phyloP scores from a whole-genome alignment of 2,888 invertebrate species.

The Criorhina ranunculi region DNA sequence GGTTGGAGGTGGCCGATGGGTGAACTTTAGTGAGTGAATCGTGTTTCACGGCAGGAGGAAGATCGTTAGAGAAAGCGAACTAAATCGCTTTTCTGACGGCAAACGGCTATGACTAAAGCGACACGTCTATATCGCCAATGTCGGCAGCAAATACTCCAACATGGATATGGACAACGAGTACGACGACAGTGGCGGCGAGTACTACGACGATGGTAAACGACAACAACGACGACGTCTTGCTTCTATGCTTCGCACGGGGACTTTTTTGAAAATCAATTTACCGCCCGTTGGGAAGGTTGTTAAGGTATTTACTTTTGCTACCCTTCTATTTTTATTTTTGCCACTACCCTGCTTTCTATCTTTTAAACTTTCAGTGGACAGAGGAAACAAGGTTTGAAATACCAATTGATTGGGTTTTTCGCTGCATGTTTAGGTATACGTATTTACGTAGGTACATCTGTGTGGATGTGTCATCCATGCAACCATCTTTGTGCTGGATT shows the following conservation, averaged over 20 bases:
- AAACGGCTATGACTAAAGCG: slow-evolving; percentile 62
- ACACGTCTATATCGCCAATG: slow-evolving; percentile 64
- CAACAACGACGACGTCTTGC: slow-evolving; percentile 49
- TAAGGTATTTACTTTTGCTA: slow-evolving; percentile 66
- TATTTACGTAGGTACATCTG: no score
- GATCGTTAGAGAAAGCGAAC: slow-evolving; percentile 75
- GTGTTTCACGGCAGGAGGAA: slow-evolving; percentile 66
- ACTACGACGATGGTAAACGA: slow-evolving; percentile 13
- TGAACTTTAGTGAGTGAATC: slow-evolving; percentile 55
- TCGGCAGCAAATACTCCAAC: slow-evolving; percentile 51
- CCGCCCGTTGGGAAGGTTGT: slow-evolving; percentile 70
- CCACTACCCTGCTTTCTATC: slow-evolving; percentile 1
- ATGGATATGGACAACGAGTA: slow-evolving; percentile 7
- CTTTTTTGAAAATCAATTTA: slow-evolving; percentile 75
- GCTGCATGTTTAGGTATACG: slow-evolving; percentile 29
- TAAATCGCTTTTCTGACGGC: slow-evolving; percentile 72
- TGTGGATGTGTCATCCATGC: slow-evolving; percentile 13
- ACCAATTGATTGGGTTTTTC: slow-evolving; percentile 64
- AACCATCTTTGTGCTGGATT: slow-evolving; percentile 44
- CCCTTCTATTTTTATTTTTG: slow-evolving; percentile 25
- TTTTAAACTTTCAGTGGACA: slow-evolving; percentile 37
- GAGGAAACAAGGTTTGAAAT: slow-evolving; percentile 41
- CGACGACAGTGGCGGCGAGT: slow-evolving; percentile 10
- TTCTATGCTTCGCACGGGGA: slow-evolving; percentile 63
- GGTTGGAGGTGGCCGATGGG: no score